Evolutionary conservation across 2,113 vertebrate genomes (phyloP), one percentile per base, ranked within the genome.

Genomic region (Chloropsis hardwickii): DNA sequence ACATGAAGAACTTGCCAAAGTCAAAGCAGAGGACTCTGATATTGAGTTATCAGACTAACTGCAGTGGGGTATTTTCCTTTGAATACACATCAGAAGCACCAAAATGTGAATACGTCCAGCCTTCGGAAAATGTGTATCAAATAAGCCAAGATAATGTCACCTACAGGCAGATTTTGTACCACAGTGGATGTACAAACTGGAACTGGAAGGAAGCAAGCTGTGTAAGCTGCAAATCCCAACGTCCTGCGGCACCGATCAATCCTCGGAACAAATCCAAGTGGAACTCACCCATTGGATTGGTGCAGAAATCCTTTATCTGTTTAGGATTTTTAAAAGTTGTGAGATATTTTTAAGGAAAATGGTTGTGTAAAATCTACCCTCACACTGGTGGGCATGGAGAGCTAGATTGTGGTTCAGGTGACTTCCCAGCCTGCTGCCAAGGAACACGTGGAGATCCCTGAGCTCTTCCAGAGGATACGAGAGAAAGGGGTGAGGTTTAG

Each of bases 1-100:
- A 94, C 98, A 99, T 1, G 97, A 99, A 96, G 98, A 98, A 96
- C 98, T 98, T 96, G 98, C 98, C 97, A 98, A 98, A 97, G 98
- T 97, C 96, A 98, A 98, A 98, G 96, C 98, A 82, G 98, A 98
- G 97, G 98, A 98, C 97, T 98, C 98, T 85, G 98, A 98, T 94
- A 95, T 97, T 60, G 98, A 98, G 95, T 96, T 98, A 67, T 98
- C 98, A 97, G 98, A 98, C 97, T 98, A 97, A 97, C 57, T 82
- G 94, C 94, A 91, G 79, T 62, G 95, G 95, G 96, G 57, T 94
- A 33, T 96, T 97, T 96, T 97, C 81, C 94, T 97, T 97, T 96
- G 96, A 84, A 71, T 96, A 98, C 60, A 74, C 88, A 71, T 96
- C 95, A 95, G 97, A 97, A 97, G 98, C 97, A 98, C 98, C 97